A percentile compares a stretch with the other conserved stretches of the same genome.
Evolutionary conservation across 2,888 invertebrate genomes (phyloP).

Genomic region (Lithophane ornitopus): DNA sequence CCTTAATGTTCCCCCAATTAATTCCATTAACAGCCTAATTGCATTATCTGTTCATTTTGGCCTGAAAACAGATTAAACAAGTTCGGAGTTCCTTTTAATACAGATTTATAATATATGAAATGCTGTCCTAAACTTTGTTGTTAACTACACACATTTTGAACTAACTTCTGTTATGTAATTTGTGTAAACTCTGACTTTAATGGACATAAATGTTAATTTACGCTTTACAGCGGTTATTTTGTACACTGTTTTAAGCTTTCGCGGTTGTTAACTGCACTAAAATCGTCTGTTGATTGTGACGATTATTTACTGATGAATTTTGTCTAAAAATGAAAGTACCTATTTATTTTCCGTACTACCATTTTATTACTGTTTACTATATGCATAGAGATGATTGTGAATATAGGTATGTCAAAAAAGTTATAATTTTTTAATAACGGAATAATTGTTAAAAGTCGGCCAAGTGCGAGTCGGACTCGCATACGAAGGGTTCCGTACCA

Average conservation of each 20-base stretch:
- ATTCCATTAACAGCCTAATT: constrained; percentile 66
- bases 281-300: background rate
- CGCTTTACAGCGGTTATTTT: constrained; percentile 30
- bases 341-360: background rate
- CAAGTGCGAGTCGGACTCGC: too few relatives aligned
- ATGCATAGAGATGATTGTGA: too few relatives aligned
- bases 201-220: constrained; percentile 47
- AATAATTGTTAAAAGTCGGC: too few relatives aligned
- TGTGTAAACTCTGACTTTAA: constrained; percentile 26
- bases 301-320: background rate
- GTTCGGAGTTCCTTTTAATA: constrained; percentile 49
- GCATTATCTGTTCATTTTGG: constrained; percentile 63
- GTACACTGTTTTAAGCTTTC: background rate
- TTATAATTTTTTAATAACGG: too few relatives aligned
- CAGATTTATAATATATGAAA: constrained; percentile 52
- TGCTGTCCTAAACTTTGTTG: constrained; percentile 49
- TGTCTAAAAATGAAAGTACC: background rate
- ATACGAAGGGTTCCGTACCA: too few relatives aligned
- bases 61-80: constrained; percentile 58
- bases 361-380: background rate
- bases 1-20: constrained; percentile 64
- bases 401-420: too few relatives aligned
- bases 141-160: constrained; percentile 34
- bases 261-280: constrained; percentile 3
- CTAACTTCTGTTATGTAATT: constrained; percentile 35